Conservation (phyloP, 1,140 invertebrate genomes). For the Colletes gigas region DNA sequence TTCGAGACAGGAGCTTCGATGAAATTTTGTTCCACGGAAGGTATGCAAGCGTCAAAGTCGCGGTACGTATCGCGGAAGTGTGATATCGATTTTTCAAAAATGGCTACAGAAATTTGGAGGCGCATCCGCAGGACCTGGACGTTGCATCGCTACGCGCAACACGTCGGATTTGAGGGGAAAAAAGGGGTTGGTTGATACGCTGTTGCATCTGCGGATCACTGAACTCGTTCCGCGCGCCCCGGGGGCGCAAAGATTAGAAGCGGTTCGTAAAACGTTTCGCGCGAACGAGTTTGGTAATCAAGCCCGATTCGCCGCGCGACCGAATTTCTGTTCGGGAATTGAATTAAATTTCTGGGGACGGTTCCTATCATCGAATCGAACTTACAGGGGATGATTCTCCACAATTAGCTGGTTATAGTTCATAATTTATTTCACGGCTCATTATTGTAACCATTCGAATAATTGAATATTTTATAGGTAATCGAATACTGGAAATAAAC, state of each 20-base stretch:
- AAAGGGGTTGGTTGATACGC: neutral
- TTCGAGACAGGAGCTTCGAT: no score
- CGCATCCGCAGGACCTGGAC: neutral
- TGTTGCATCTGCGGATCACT: constrained; percentile 2
- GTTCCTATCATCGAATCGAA: neutral
- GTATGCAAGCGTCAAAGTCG: no score
- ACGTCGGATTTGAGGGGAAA: constrained; percentile 7
- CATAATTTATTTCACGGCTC: no score
- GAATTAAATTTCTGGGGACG: neutral
- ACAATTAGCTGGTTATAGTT: no score
- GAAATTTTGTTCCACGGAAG: no score
- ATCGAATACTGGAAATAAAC: no score
- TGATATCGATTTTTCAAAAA: neutral
- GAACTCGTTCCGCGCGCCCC: constrained; percentile 1
- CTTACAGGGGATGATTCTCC: no score
- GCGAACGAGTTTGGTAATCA: constrained; percentile 24
- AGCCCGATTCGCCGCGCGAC: neutral
- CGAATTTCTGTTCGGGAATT: neutral
- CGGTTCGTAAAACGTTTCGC: constrained; percentile 28
- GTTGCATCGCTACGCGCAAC: constrained; percentile 3
- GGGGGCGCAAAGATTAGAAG: constrained; percentile 26
- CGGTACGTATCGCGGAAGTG: neutral
- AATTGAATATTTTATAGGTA: no score
- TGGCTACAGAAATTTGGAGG: neutral
- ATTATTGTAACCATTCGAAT: no score